Evolutionary conservation across 1,140 invertebrate species (phyloP), one percentile per base, ranked within the genome.

Genomic region (Caenorhabditis brenneri): DNA sequence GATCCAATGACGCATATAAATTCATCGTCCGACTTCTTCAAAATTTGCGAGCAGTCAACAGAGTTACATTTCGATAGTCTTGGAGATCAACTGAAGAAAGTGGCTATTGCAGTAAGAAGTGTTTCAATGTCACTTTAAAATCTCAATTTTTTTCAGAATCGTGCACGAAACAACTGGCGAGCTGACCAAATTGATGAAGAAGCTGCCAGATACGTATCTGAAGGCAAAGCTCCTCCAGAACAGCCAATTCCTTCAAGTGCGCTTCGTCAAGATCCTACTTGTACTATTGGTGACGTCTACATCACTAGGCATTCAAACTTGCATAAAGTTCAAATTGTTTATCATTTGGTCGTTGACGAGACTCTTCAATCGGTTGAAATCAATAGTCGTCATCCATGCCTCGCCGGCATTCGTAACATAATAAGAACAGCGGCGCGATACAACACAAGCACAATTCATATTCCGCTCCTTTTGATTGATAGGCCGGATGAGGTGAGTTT

Each of bases 291-390:
- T 4, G 97, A 98, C 92, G 95, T 97, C 89, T 97, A 95, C 91
- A 94, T 97, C 12, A 97, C 96, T 4, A 93, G 94, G 85, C 97
- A 98, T 93, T 97, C 96, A 78, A 98, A 98, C 93, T 93, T 99
- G 80, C 91, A 51, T 51, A 80, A 80, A 53, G 51, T 80, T 3
- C 79, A 80, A 24, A 39, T 96, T 2, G 94, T 97, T 81, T 98
- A 98, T 92, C 96, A 98, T 91, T 93, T 99, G 87, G 94, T 97
- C 0, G 93, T 87, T 19, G 91, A 91, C 79, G 91, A 92, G 87
- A 82, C 29, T 82, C 53, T 79, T 5, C 48, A 60, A 53, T 82
- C 79, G 15, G 15, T 42, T 84, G 96, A 98, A 89, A 96, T 99
- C 36, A 96, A 96, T 87, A 98, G 96, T 1, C 93, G 97, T n/a